Conservation (phyloP, 2,113 vertebrate genomes). For the Chaetura pelagica region DNA sequence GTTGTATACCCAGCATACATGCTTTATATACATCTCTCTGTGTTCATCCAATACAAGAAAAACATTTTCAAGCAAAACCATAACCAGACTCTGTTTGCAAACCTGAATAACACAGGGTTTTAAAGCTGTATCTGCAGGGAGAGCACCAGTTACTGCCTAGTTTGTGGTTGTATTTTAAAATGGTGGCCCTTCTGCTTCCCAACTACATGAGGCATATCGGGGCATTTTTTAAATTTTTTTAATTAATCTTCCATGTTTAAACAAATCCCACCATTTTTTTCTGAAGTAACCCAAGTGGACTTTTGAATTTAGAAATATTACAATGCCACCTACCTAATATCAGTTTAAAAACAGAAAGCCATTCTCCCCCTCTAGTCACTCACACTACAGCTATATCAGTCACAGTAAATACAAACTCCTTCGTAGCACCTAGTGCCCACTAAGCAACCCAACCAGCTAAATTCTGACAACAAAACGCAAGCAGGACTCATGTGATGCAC, state of each 20-base stretch:
- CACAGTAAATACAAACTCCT: slow-evolving; percentile 14
- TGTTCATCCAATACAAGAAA: background rate
- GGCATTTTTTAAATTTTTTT: background rate
- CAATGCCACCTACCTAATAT: background rate
- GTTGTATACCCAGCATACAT: background rate
- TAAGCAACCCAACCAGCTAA: background rate
- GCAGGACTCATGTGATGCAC: background rate
- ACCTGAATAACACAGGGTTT: background rate
- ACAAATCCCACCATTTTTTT: background rate
- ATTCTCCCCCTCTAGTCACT: background rate
- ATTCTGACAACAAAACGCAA: background rate
- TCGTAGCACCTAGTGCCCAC: background rate
- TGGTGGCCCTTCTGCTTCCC: slow-evolving; percentile 20
- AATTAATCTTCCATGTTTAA: background rate
- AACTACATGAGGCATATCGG: background rate
- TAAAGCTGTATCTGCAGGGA: background rate
- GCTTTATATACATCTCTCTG: background rate
- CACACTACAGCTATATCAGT: background rate
- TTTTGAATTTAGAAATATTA: background rate
- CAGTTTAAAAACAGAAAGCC: background rate
- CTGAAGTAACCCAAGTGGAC: background rate
- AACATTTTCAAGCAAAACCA: background rate
- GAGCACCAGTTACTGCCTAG: background rate
- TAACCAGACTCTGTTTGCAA: background rate
- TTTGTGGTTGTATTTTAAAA: slow-evolving; percentile 37